A percentile compares a stretch with the other conserved stretches of the same genome.
These are phyloP conservation scores for Drosophila melanica DNA, from an alignment of 1,140 invertebrate species.

Conservation along the genomic window DNA sequence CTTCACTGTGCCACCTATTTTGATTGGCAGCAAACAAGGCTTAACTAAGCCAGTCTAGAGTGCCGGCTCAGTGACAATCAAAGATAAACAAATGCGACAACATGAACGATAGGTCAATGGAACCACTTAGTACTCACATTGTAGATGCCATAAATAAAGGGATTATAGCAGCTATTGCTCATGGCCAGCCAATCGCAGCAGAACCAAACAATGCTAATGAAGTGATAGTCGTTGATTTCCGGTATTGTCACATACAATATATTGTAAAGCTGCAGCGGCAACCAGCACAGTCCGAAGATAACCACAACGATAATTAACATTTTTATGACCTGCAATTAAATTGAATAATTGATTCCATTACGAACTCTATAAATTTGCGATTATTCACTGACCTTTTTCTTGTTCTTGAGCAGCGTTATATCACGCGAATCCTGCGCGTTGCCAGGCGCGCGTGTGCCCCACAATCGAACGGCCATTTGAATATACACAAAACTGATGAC, in stretches of 20 bases:
- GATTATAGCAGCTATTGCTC: conserved; percentile 94
- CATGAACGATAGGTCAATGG: conserved; percentile 23
- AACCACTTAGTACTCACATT: conserved; percentile 87
- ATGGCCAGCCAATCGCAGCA: conserved; percentile 94
- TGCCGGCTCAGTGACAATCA: conserved; percentile 17
- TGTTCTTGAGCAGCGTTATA: conserved; percentile 90
- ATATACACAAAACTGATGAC: conserved; percentile 92
- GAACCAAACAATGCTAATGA: conserved; percentile 92
- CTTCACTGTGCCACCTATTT: conserved; percentile 1
- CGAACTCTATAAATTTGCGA: background rate
- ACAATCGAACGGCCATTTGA: conserved; percentile 90
- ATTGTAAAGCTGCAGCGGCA: conserved; percentile 91
- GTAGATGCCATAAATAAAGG: conserved; percentile 93
- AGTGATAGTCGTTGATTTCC: conserved; percentile 89
- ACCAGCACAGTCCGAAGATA: conserved; percentile 92
- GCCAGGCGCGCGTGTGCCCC: conserved; percentile 90
- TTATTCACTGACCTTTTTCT: conserved; percentile 88
- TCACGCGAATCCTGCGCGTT: conserved; percentile 90
- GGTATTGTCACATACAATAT: conserved; percentile 89
- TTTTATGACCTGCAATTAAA: conserved; percentile 89
- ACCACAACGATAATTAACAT: conserved; percentile 93
- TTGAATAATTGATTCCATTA: background rate
- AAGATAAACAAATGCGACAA: conserved; percentile 27
- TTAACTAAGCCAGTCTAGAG: background rate
- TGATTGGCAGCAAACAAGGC: conserved; percentile 2